Conservation (phyloP, 2,797 vertebrate species). For the Poecilia wingei region DNA sequence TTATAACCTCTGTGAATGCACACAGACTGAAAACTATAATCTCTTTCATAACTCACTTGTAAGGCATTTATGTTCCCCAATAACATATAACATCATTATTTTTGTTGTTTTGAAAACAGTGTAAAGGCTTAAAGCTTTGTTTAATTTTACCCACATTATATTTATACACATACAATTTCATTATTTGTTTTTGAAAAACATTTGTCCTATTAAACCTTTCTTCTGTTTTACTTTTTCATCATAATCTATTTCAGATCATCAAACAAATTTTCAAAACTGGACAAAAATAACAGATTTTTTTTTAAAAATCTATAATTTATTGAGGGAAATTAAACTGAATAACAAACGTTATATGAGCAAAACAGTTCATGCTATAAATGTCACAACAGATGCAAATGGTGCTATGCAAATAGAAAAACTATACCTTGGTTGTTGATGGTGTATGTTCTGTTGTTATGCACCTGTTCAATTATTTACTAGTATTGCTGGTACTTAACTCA, state of each 20-base stretch:
- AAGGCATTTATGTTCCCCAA: not conserved
- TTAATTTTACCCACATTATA: not conserved
- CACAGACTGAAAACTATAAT: not conserved
- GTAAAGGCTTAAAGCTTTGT: not conserved
- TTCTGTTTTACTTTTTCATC: not conserved
- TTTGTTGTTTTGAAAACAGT: not conserved
- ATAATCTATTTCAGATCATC: not conserved
- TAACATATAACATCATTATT: not conserved
- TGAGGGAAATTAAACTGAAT: not conserved
- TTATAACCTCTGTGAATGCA: not conserved
- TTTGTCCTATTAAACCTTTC: not conserved
- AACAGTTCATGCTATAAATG: not conserved
- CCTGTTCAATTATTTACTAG: not conserved
- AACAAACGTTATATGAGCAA: not conserved
- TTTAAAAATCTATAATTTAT: not conserved
- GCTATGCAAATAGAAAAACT: not conserved
- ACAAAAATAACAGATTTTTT: not conserved
- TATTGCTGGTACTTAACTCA: not conserved
- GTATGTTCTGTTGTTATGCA: not conserved
- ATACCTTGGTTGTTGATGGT: not conserved
- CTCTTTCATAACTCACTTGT: not conserved
- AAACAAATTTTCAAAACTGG: not conserved
- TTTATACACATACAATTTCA: not conserved
- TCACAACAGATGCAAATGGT: not conserved
- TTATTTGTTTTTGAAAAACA: not conserved